phyloP scores from a whole-genome alignment of 1,140 invertebrate species.

The Plodia interpunctella region DNA sequence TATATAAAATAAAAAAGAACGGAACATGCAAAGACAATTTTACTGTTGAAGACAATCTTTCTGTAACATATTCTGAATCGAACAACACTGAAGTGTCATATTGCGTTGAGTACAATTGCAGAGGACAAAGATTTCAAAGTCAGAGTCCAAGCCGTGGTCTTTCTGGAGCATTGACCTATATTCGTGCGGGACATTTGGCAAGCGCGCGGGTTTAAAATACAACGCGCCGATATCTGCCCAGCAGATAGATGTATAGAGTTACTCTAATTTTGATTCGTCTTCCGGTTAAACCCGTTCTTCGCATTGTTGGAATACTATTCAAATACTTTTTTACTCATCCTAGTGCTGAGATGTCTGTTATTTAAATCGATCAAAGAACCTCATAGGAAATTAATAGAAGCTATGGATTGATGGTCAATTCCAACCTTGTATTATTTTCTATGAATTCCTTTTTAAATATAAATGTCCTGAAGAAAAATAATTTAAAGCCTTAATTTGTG shows the following conservation, averaged over 20 bases:
- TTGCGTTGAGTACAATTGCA: not conserved
- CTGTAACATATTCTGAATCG: too few species aligned
- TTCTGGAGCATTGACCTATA: conserved; percentile 68
- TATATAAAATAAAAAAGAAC: too few species aligned
- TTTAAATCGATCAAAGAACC: too few species aligned
- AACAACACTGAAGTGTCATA: not conserved
- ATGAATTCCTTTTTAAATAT: too few species aligned
- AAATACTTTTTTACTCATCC: not conserved
- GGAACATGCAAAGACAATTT: too few species aligned
- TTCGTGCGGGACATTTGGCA: conserved; percentile 61
- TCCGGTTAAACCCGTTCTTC: conserved; percentile 15
- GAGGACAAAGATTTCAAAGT: not conserved
- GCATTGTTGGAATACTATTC: not conserved
- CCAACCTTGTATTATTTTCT: too few species aligned
- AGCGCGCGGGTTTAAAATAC: conserved; percentile 43
- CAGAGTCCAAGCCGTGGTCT: conserved; percentile 13
- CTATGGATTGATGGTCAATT: too few species aligned
- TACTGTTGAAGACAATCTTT: too few species aligned
- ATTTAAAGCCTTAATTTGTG: too few species aligned
- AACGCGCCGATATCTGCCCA: conserved; percentile 23
- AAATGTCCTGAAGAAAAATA: too few species aligned
- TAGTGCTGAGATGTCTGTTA: too few species aligned
- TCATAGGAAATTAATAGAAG: too few species aligned
- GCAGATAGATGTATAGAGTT: conserved; percentile 24
- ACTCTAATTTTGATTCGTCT: conserved; percentile 29